phyloP scores from a whole-genome alignment of 1,140 invertebrate genomes.

The Cydia fagiglandana region DNA sequence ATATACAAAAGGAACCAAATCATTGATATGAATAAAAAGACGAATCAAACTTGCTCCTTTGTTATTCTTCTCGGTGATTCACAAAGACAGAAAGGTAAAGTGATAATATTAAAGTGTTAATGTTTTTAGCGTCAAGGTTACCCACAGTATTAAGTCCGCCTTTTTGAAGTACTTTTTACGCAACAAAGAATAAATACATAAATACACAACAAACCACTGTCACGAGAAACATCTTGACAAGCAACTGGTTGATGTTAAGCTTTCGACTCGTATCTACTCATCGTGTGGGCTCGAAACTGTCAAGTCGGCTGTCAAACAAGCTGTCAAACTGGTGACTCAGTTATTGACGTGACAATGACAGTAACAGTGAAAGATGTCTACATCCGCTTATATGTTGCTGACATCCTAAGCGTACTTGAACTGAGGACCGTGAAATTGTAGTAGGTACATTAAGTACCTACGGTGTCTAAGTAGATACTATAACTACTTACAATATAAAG shows the following conservation, averaged over 20 bases:
- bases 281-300: constrained; percentile 47
- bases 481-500: neutral
- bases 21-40: neutral
- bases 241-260: constrained; percentile 38
- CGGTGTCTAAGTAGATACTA: neutral
- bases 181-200: constrained; percentile 24
- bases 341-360: constrained; percentile 49
- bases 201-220: constrained; percentile 24
- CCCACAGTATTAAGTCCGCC: constrained; percentile 20
- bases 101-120: constrained; percentile 10
- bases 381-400: constrained; percentile 35
- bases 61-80: neutral
- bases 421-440: constrained; percentile 8
- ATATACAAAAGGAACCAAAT: too few relatives aligned
- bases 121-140: constrained; percentile 17
- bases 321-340: constrained; percentile 36
- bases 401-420: constrained; percentile 24
- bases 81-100: constrained; percentile 2
- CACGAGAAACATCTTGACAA: constrained; percentile 25
- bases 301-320: constrained; percentile 54
- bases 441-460: neutral
- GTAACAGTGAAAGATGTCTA: constrained; percentile 47
- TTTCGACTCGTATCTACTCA: constrained; percentile 56
- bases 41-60: neutral
- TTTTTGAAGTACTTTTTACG: constrained; percentile 17